These are phyloP conservation scores for Helostoma temminkii DNA, from an alignment of 2,797 vertebrate species.

Conservation along the genomic window DNA sequence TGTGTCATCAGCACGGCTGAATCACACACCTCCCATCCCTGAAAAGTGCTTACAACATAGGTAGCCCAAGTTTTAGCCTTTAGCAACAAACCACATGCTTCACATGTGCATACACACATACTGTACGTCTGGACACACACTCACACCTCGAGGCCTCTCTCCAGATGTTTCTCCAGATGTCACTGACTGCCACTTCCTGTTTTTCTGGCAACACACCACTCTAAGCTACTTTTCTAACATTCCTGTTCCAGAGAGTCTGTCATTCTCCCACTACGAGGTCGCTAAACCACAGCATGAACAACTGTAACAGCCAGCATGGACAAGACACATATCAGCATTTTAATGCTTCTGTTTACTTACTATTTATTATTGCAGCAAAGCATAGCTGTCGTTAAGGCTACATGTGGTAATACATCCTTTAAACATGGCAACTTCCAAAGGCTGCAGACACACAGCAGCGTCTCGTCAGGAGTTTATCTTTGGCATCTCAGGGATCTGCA, in stretches of 20 bases:
- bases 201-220: slow-evolving; percentile 44
- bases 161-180: slow-evolving; percentile 82
- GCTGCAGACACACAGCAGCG: background rate
- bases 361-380: slow-evolving; percentile 1
- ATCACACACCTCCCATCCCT: background rate
- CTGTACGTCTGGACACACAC: slow-evolving; percentile 22
- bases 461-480: background rate
- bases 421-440: slow-evolving; percentile 6
- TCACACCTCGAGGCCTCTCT: slow-evolving; percentile 60
- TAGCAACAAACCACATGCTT: slow-evolving; percentile 31
- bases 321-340: slow-evolving; percentile 11
- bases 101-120: slow-evolving; percentile 20
- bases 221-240: slow-evolving; percentile 37
- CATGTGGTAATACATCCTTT: slow-evolving; percentile 11
- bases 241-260: slow-evolving; percentile 23
- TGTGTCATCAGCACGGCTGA: slow-evolving; percentile 33
- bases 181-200: slow-evolving; percentile 75
- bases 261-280: slow-evolving; percentile 27
- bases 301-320: slow-evolving; percentile 1
- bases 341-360: background rate
- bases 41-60: slow-evolving; percentile 33
- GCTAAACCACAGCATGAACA: background rate
- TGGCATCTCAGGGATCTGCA: slow-evolving; percentile 36
- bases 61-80: slow-evolving; percentile 24
- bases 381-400: background rate